phyloP scores from a whole-genome alignment of 2,113 vertebrate species.

The Marmota monax region DNA sequence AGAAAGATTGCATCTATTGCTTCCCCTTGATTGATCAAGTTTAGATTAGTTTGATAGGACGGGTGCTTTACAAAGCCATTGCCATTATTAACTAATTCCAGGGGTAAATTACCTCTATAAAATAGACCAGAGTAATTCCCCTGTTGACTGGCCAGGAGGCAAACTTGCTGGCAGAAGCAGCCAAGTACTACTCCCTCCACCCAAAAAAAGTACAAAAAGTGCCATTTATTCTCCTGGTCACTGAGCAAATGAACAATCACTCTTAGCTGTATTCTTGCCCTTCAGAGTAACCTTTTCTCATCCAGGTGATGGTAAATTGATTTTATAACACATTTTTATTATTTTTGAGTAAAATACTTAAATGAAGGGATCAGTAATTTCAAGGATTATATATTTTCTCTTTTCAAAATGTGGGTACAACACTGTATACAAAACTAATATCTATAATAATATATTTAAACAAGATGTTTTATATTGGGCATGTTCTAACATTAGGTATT shows the following conservation, averaged over 20 bases:
- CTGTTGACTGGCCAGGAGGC: constrained; percentile 53
- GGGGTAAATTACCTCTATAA: constrained; percentile 65
- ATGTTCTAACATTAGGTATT: neutral
- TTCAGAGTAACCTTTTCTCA: constrained; percentile 43
- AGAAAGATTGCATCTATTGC: constrained; percentile 23
- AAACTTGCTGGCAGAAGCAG: constrained; percentile 53
- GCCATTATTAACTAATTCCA: constrained; percentile 70
- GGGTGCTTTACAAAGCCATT: constrained; percentile 58
- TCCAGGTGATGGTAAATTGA: constrained; percentile 51
- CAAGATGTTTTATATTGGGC: neutral
- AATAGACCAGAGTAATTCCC: constrained; percentile 60
- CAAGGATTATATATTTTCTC: neutral
- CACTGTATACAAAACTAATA: neutral
- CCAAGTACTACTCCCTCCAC: neutral
- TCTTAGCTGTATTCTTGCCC: neutral
- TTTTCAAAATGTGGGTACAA: neutral
- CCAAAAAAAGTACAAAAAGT: constrained; percentile 45
- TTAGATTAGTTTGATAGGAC: constrained; percentile 66
- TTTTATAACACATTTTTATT: constrained; percentile 32
- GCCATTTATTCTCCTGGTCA: constrained; percentile 39
- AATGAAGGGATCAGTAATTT: constrained; percentile 49
- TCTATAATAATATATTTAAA: neutral
- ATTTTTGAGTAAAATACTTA: constrained; percentile 31
- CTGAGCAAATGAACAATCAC: constrained; percentile 64
- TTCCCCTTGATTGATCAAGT: constrained; percentile 65